phyloP scores from a whole-genome alignment of 2,888 invertebrate species.

The Bembecia ichneumoniformis region DNA sequence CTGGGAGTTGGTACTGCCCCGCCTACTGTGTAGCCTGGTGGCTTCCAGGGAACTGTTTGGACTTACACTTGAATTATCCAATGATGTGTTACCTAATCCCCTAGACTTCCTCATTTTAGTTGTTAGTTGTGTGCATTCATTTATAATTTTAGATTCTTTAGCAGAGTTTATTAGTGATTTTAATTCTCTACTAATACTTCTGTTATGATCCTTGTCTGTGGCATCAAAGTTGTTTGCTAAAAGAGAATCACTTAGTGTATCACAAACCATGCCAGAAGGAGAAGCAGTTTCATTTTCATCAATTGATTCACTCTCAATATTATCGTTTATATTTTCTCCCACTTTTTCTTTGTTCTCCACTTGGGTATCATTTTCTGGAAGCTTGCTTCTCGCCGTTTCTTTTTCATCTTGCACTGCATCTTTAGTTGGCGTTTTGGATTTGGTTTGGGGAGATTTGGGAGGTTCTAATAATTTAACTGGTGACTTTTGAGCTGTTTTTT shows the following conservation, averaged over 20 bases:
- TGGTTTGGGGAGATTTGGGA: not conserved
- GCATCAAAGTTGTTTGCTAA: constrained; percentile 29
- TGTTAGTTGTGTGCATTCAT: constrained; percentile 70
- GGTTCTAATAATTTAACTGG: constrained; percentile 4
- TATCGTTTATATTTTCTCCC: not conserved
- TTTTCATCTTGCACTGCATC: too few relatives aligned
- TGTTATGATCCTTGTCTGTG: constrained; percentile 51
- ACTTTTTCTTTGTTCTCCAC: not conserved
- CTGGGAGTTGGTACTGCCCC: constrained; percentile 47
- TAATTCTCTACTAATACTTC: constrained; percentile 71
- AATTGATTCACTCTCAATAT: not conserved
- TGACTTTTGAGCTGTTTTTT: constrained; percentile 2
- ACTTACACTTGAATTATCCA: constrained; percentile 58
- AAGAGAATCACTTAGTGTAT: constrained; percentile 38
- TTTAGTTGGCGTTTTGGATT: too few relatives aligned
- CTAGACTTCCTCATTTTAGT: constrained; percentile 63
- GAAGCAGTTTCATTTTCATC: not conserved
- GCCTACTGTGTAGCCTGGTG: constrained; percentile 37
- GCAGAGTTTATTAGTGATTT: constrained; percentile 76
- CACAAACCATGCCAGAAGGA: not conserved
- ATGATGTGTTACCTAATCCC: constrained; percentile 19
- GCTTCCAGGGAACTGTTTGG: constrained; percentile 47
- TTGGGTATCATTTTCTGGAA: too few relatives aligned
- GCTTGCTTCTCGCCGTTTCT: too few relatives aligned
- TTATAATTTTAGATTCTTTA: constrained; percentile 77